phyloP scores from a whole-genome alignment of 2,797 vertebrate genomes.

The Mormyrops attenuatus region DNA sequence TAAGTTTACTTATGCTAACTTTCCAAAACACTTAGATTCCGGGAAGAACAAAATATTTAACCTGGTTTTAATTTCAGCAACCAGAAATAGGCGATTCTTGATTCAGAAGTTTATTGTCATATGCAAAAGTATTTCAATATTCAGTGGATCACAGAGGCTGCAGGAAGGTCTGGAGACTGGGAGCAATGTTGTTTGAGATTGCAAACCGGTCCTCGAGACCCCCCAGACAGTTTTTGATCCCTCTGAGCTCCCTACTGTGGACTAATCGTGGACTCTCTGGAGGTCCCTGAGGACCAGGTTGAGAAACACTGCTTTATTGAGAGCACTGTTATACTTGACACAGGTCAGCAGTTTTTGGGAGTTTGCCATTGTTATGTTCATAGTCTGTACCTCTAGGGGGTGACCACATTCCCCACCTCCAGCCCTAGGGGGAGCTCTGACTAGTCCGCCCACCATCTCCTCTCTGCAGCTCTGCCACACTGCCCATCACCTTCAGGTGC shows the following conservation, averaged over 20 bases:
- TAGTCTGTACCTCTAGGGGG: not conserved
- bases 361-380: not conserved
- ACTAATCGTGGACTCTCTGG: not conserved
- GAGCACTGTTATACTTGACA: not conserved
- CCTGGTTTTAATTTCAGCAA: not conserved
- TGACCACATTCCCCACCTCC: not conserved
- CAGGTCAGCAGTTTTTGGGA: not conserved
- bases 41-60: constrained; percentile 2
- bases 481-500: constrained; percentile 98
- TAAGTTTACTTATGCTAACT: not conserved
- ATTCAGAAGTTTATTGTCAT: not conserved
- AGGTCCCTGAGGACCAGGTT: not conserved
- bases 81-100: not conserved
- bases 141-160: not conserved
- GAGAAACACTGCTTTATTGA: not conserved
- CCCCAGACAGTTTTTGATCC: not conserved
- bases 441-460: not conserved
- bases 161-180: not conserved
- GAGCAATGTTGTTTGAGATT: not conserved
- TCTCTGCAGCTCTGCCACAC: constrained; percentile 77
- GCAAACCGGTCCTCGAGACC: not conserved
- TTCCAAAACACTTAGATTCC: not conserved
- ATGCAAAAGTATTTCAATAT: not conserved
- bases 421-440: not conserved
- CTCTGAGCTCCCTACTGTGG: not conserved